Conservation (phyloP, 2,888 invertebrate species). For the Drosophila histrio region DNA sequence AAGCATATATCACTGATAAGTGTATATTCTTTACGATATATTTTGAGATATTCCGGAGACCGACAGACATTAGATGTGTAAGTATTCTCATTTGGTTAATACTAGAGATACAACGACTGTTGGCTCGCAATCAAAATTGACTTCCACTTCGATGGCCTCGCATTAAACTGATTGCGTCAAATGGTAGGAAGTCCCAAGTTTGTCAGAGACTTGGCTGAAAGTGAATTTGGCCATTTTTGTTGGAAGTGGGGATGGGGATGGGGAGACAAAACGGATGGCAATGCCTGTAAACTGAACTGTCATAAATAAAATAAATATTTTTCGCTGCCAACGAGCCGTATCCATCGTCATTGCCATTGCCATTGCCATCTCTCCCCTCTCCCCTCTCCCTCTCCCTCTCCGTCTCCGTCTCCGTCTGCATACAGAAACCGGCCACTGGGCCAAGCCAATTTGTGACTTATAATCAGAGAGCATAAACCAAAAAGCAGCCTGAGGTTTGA, state of each 20-base stretch:
- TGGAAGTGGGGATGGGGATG: background rate
- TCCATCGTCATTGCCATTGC: background rate
- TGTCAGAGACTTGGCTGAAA: conserved; percentile 39
- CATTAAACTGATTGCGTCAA: conserved; percentile 55
- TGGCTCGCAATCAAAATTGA: conserved; percentile 50
- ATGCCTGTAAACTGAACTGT: conserved; percentile 51
- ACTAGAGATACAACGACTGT: conserved; percentile 2
- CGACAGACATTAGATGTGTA: background rate
- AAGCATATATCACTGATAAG: too few species aligned
- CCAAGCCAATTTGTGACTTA: conserved; percentile 49
- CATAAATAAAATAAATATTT: conserved; percentile 62
- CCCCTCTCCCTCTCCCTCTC: background rate
- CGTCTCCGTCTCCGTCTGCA: background rate
- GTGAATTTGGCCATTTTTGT: conserved; percentile 48
- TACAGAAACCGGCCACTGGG: conserved; percentile 3
- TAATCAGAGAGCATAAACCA: conserved; percentile 43
- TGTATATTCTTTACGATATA: background rate
- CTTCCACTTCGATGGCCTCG: conserved; percentile 48
- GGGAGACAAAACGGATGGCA: conserved; percentile 1
- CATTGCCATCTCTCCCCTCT: too few species aligned
- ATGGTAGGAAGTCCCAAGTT: conserved; percentile 48
- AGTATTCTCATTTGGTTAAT: background rate
- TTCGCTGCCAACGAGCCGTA: conserved; percentile 39
- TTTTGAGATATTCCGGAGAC: too few species aligned
- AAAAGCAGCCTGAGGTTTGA: conserved; percentile 22